A percentile compares a stretch with the other conserved stretches of the same genome.
Conservation (phyloP, 2,888 invertebrate species). For the Stenolophus ochropezus region DNA sequence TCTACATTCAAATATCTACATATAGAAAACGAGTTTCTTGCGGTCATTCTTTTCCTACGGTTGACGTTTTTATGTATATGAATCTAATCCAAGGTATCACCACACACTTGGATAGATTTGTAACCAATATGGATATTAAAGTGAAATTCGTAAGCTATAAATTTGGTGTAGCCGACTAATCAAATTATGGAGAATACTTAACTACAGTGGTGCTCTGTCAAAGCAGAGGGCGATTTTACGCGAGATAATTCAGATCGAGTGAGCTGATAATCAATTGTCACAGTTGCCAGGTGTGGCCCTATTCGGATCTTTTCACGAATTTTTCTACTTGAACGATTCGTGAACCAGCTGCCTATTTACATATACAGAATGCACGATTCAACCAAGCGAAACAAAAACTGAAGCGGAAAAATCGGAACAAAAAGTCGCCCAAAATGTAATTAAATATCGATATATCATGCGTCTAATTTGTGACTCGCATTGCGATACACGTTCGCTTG, state of each 20-base stretch:
- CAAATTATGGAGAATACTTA: slow-evolving; percentile 49
- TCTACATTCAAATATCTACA: slow-evolving; percentile 32
- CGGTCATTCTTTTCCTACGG: slow-evolving; percentile 20
- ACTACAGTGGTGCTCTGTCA: slow-evolving; percentile 30
- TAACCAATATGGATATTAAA: too few species aligned
- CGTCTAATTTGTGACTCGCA: slow-evolving; percentile 39
- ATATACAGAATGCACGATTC: slow-evolving; percentile 62
- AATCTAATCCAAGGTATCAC: slow-evolving; percentile 3
- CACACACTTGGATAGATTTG: slow-evolving; percentile 17
- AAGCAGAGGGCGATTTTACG: slow-evolving; percentile 41
- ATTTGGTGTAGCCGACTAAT: slow-evolving; percentile 48
- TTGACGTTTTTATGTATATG: slow-evolving; percentile 15
- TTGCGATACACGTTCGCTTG: slow-evolving; percentile 13
- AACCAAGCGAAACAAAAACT: slow-evolving; percentile 63
- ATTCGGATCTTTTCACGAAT: slow-evolving; percentile 39
- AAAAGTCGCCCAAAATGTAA: slow-evolving; percentile 64
- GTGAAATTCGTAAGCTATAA: too few species aligned
- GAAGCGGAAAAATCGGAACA: slow-evolving; percentile 63
- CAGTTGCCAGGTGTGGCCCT: slow-evolving; percentile 46
- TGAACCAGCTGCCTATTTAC: slow-evolving; percentile 65
- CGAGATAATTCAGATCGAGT: slow-evolving; percentile 50
- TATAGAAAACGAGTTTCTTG: slow-evolving; percentile 48
- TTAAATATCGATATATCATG: slow-evolving; percentile 66
- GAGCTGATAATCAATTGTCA: slow-evolving; percentile 43
- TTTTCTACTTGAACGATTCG: slow-evolving; percentile 66